Percentiles rank a stretch among this genome's conserved stretches.
These are phyloP conservation scores for Bembecia ichneumoniformis DNA, from an alignment of 2,888 invertebrate species.

Conservation along the genomic window DNA sequence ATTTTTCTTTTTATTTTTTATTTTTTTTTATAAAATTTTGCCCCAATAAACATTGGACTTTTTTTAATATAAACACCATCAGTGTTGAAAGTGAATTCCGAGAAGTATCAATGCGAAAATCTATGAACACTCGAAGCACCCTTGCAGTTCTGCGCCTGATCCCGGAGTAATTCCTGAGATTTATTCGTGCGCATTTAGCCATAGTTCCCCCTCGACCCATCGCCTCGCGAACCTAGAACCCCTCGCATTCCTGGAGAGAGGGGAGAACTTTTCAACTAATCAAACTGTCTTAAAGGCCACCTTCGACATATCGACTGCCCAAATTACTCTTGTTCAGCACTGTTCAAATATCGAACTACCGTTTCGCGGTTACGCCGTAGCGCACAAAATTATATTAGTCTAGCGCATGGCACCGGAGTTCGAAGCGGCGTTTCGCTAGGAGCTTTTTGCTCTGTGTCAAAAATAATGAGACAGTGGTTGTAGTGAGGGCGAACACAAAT, in stretches of 20 bases:
- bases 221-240: slow-evolving; percentile 9
- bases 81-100: background rate
- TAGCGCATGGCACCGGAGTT: background rate
- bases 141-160: slow-evolving; percentile 7
- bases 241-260: slow-evolving; percentile 15
- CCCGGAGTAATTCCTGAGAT: slow-evolving; percentile 20
- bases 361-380: slow-evolving; percentile 11
- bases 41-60: too few relatives aligned
- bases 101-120: background rate
- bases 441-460: background rate
- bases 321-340: slow-evolving; percentile 29
- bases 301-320: slow-evolving; percentile 46
- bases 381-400: background rate
- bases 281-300: slow-evolving; percentile 56
- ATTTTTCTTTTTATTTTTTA: too few relatives aligned
- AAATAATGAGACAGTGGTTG: slow-evolving; percentile 15
- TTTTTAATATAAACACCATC: too few relatives aligned
- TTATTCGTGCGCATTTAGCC: slow-evolving; percentile 13
- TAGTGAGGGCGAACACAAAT: slow-evolving; percentile 9
- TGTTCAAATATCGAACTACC: slow-evolving; percentile 10
- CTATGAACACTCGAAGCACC: background rate
- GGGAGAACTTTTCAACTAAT: slow-evolving; percentile 47
- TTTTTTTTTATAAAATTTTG: too few relatives aligned
- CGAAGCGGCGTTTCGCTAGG: background rate
- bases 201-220: slow-evolving; percentile 5